Percentiles rank a stretch among this genome's conserved stretches.
Evolutionary conservation across 2,888 invertebrate species (phyloP).

Genomic region (Eledona agricola): DNA sequence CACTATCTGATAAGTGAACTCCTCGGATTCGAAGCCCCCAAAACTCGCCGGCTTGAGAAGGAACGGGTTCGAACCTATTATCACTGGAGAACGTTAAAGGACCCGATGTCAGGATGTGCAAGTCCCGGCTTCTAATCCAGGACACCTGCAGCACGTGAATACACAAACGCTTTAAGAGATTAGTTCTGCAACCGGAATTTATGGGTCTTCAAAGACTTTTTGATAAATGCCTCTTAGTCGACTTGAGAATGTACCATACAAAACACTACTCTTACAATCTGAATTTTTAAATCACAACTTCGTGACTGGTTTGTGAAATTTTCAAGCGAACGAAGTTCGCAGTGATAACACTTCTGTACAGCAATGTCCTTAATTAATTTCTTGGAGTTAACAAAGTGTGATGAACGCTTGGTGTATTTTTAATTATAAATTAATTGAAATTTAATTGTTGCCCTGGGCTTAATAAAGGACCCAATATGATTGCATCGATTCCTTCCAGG

Average conservation of each 20-base stretch:
- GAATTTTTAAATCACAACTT: too few relatives aligned
- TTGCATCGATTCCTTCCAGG: conserved; percentile 25
- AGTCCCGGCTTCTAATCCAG: conserved; percentile 76
- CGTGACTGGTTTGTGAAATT: too few relatives aligned
- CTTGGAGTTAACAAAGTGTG: conserved; percentile 35
- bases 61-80: conserved; percentile 69
- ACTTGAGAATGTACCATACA: too few relatives aligned
- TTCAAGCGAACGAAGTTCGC: too few relatives aligned
- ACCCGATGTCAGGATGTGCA: conserved; percentile 75
- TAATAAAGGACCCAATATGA: conserved; percentile 23
- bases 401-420: conserved; percentile 33
- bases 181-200: conserved; percentile 14
- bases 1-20: conserved; percentile 69
- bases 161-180: conserved; percentile 14
- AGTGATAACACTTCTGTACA: too few relatives aligned
- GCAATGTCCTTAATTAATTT: too few relatives aligned
- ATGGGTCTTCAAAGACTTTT: conserved; percentile 1
- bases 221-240: conserved; percentile 11
- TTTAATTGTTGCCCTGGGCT: conserved; percentile 34
- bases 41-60: conserved; percentile 64
- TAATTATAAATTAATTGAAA: conserved; percentile 40
- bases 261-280: too few relatives aligned
- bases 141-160: conserved; percentile 70
- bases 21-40: conserved; percentile 71
- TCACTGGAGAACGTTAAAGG: conserved; percentile 74